phyloP scores from a whole-genome alignment of 2,113 vertebrate genomes.

The Percina caprodes region DNA sequence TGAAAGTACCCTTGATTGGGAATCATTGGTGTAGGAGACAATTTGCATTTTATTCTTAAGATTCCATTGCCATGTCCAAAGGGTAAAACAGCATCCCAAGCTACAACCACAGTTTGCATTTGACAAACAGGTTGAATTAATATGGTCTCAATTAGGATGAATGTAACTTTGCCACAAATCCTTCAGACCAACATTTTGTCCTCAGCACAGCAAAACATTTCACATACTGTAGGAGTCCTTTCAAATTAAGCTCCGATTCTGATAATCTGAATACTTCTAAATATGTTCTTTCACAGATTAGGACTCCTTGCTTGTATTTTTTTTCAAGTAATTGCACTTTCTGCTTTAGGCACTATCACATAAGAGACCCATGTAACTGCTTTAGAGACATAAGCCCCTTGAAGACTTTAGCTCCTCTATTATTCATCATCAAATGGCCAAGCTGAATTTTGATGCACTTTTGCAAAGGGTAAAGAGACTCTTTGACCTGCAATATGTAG shows the following conservation, averaged over 20 bases:
- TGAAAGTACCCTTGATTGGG: no score
- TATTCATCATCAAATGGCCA: constrained; percentile 58
- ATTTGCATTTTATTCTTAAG: neutral
- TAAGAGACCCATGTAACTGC: constrained; percentile 67
- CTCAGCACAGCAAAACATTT: neutral
- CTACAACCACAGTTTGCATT: neutral
- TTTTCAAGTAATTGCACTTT: constrained; percentile 72
- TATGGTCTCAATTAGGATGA: neutral
- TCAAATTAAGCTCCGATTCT: neutral
- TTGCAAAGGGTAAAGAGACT: neutral
- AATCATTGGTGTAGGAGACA: neutral
- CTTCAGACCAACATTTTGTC: neutral
- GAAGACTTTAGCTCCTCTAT: constrained; percentile 59
- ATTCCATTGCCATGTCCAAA: constrained; percentile 1
- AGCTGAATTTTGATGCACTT: constrained; percentile 43
- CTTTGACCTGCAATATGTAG: constrained; percentile 9
- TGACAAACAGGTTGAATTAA: neutral
- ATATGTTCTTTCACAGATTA: constrained; percentile 36
- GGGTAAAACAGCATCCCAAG: neutral
- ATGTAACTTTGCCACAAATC: neutral
- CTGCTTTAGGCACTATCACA: constrained; percentile 62
- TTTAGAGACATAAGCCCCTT: constrained; percentile 65
- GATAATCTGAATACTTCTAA: constrained; percentile 28
- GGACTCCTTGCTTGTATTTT: constrained; percentile 37
- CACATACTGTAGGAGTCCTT: neutral